Evolutionary conservation across 2,113 vertebrate species (phyloP), one percentile per base, ranked within the genome.

Genomic region (Proterorhinus semilunaris): DNA sequence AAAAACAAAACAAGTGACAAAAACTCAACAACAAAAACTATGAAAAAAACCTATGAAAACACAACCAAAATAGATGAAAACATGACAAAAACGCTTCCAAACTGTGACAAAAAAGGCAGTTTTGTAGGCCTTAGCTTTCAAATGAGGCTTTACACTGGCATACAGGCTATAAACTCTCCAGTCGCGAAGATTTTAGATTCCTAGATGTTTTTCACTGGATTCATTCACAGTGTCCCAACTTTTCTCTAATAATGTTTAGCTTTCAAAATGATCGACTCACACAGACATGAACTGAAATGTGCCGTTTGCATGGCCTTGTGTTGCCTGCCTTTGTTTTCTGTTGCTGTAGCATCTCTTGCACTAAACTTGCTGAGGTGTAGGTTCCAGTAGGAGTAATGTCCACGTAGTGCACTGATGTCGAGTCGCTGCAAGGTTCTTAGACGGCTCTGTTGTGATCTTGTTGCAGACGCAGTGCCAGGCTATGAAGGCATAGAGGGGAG

Each of bases 381-480:
- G 2, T 15, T 61, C 6, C 11, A 61, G 57, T 61, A 11, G 44
- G 9, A 46, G 43, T 10, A 9, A 6, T 51, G 64, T 36, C 43
- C 55, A 48, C 66, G 45, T 5, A 46, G 55, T 48, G 52, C 69
- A 49, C 43, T 71, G 44, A 65, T 51, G 67, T 10, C 78, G 52
- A 65, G 62, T 21, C 83, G 46, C 82, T 79, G 49, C 79, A 72
- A 86, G 68, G 62, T 82, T 76, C 77, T 87, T 68, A 87, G 88
- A 61, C 68, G 50, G 49, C 47, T 71, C 42, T 71, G 52, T 78
- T 89, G 80, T 89, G 81, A 79, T 93, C 83, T 89, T 75, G 81
- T 93, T 92, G 75, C 89, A 93, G 92, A 81, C 85, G 85, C 85
- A 90, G 87, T 63, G 71, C 64, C 72, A 51, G 71, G 78, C 85